phyloP scores from a whole-genome alignment of 2,797 vertebrate species.

The Scyliorhinus canicula region DNA sequence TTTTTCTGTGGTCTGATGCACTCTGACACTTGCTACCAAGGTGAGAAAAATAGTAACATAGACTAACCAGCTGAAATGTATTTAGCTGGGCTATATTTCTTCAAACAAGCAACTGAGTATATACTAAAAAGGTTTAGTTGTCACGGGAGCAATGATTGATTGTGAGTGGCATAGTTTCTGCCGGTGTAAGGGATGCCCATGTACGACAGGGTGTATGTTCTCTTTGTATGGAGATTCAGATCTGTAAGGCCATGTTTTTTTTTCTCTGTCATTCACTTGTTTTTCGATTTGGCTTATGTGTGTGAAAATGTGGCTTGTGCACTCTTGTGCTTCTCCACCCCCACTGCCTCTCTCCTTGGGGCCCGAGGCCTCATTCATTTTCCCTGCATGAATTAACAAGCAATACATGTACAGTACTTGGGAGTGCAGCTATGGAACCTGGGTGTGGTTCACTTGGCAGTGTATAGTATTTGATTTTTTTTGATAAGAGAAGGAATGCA shows the following conservation, averaged over 20 bases:
- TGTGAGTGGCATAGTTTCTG: background rate
- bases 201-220: background rate
- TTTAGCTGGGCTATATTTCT: background rate
- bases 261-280: background rate
- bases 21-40: background rate
- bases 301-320: background rate
- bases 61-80: background rate
- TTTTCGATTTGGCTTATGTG: background rate
- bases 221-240: no score
- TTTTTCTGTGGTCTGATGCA: background rate
- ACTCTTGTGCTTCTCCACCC: background rate
- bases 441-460: conserved; percentile 35
- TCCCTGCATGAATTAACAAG: background rate
- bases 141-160: background rate
- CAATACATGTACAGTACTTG: background rate
- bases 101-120: background rate
- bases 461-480: conserved; percentile 16
- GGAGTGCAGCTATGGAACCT: conserved; percentile 9
- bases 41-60: background rate
- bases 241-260: background rate
- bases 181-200: background rate
- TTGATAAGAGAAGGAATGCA: conserved; percentile 29
- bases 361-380: background rate
- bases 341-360: background rate
- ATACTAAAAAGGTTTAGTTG: background rate